A percentile compares a stretch with the other conserved stretches of the same genome.
These are phyloP conservation scores for Drosophila takahashii DNA, from an alignment of 1,140 invertebrate species.

Conservation along the genomic window DNA sequence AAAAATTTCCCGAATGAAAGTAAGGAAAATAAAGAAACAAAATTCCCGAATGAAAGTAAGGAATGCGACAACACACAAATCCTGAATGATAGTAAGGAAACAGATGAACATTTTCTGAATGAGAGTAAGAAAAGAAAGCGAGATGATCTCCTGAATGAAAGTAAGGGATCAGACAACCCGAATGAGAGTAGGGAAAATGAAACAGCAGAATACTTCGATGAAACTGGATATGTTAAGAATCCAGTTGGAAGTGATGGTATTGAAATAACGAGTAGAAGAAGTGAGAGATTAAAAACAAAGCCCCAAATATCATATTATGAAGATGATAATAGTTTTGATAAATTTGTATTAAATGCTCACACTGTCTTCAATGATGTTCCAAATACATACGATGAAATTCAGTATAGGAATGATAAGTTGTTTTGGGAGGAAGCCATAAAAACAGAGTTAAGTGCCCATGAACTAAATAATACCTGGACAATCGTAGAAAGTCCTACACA, in stretches of 20 bases:
- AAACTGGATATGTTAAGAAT: background rate
- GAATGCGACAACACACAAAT: background rate
- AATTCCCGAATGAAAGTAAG: conserved; percentile 1
- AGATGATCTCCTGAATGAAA: background rate
- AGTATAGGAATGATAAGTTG: background rate
- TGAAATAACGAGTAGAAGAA: background rate
- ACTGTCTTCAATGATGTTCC: background rate
- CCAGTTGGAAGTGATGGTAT: background rate
- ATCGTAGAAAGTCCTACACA: background rate
- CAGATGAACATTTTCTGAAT: conserved; percentile 1
- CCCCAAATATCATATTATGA: background rate
- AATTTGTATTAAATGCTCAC: background rate
- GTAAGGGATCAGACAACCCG: background rate
- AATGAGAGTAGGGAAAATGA: background rate
- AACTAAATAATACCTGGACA: no score
- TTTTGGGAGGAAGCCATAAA: background rate
- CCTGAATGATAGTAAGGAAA: conserved; percentile 5
- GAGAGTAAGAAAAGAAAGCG: conserved; percentile 9
- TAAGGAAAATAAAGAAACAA: background rate
- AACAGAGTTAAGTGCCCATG: no score
- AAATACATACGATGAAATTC: background rate
- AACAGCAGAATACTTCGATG: background rate
- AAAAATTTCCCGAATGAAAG: background rate
- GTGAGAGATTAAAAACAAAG: background rate
- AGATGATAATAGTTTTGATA: background rate